phyloP scores from a whole-genome alignment of 2,888 invertebrate species.

The Biston stratarius region DNA sequence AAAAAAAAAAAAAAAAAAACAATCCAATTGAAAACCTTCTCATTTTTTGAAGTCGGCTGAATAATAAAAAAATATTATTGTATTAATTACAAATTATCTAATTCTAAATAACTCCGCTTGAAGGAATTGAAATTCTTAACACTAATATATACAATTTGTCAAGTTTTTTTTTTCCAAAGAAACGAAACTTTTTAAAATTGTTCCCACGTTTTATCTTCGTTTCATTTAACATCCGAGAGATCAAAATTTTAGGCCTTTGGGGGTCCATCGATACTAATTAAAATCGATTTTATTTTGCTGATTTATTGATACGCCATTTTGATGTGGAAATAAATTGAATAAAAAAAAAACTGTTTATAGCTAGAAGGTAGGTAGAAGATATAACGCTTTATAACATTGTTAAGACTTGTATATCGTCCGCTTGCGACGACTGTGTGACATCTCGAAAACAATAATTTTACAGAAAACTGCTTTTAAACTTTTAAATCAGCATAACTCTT shows the following conservation, averaged over 20 bases:
- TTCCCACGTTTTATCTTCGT: slow-evolving; percentile 43
- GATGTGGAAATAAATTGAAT: not conserved
- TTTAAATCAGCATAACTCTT: too few relatives aligned
- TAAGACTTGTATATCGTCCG: too few relatives aligned
- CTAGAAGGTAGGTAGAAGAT: too few relatives aligned
- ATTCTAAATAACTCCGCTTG: slow-evolving; percentile 37
- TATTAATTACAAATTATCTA: not conserved
- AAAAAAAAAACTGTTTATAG: too few relatives aligned
- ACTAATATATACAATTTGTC: slow-evolving; percentile 38
- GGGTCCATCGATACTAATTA: slow-evolving; percentile 16
- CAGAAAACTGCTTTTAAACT: too few relatives aligned
- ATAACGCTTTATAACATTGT: too few relatives aligned
- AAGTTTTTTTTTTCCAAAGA: slow-evolving; percentile 21
- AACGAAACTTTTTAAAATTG: slow-evolving; percentile 45
- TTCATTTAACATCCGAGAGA: slow-evolving; percentile 40
- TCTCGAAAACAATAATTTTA: too few relatives aligned
- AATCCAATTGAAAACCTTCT: too few relatives aligned
- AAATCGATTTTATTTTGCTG: slow-evolving; percentile 7
- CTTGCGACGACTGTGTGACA: too few relatives aligned
- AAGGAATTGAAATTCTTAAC: slow-evolving; percentile 33
- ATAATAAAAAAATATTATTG: not conserved
- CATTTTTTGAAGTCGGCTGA: too few relatives aligned
- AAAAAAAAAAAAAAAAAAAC: too few relatives aligned
- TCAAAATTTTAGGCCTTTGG: slow-evolving; percentile 35
- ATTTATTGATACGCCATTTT: not conserved